Evolutionary conservation across 2,113 vertebrate genomes (phyloP), one percentile per base, ranked within the genome.

Genomic region (Anthoscopus minutus): DNA sequence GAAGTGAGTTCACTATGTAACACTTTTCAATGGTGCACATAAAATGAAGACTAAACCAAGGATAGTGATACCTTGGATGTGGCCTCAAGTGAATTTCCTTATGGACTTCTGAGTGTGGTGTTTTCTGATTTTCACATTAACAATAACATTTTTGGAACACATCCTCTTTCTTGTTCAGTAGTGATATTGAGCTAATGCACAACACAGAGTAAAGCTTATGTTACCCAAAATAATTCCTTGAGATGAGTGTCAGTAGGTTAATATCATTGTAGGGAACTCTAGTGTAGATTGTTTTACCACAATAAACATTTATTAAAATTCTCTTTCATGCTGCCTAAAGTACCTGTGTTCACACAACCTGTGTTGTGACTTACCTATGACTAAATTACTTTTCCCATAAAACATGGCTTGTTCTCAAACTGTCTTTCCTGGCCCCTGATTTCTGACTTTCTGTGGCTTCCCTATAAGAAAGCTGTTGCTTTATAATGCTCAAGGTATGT

Each of bases 61-160:
- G 82, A 50, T 31, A 81, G 37, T 65, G 82, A 93, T 88, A 87
- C 35, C 47, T 91, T 93, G 83, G 50, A 91, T 92, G 35, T 72
- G 44, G 78, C 78, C 35, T 51, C 84, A 72, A 92, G 64, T 81
- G 57, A 88, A 45, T 93, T 97, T 93, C 92, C 94, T 92, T 84
- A 77, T 89, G 94, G 71, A 42, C 79, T 82, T 74, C 31, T 5
- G 67, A 95, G 25, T 65, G 69, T 57, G 53, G 58, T 81, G 65
- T 84, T 90, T 64, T 95, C 93, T 96, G 94, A 95, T 96, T 86
- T 95, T 91, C 61, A 37, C 96, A 96, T 96, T 95, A 89, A 95
- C 79, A 96, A 91, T 94, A 96, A 96, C 81, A 15, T 44, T 93
- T 85, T 79, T 95, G 95, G 92, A 96, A 94, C 47, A 56, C 25